A percentile compares a stretch with the other conserved stretches of the same genome.
Conservation (phyloP, 2,888 invertebrate genomes). For the Epinotia brunnichana region DNA sequence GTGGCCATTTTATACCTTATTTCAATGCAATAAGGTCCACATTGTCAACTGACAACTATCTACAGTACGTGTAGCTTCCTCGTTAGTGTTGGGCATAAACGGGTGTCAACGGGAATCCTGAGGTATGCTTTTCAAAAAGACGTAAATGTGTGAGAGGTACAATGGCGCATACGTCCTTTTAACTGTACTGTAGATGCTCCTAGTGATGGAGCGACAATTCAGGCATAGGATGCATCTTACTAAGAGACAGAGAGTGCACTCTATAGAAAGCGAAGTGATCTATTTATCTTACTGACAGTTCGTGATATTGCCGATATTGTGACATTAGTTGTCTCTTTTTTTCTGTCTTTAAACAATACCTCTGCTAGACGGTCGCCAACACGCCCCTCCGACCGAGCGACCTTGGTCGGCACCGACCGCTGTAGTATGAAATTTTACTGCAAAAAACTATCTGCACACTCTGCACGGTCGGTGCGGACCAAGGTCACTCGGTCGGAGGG, state of each 20-base stretch:
- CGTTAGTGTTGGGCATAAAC: slow-evolving; percentile 2
- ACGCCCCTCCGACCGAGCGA: too few species aligned
- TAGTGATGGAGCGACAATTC: slow-evolving; percentile 24
- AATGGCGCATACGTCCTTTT: slow-evolving; percentile 8
- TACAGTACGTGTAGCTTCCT: neutral
- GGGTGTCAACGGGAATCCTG: slow-evolving; percentile 21
- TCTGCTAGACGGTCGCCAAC: too few species aligned
- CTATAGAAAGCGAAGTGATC: neutral
- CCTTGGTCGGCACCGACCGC: too few species aligned
- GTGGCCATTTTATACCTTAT: too few species aligned
- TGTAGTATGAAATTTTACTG: too few species aligned
- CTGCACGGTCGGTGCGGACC: too few species aligned
- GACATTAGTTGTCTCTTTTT: too few species aligned
- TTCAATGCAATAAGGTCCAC: neutral
- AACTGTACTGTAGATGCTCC: neutral
- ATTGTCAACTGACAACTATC: neutral
- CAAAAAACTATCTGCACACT: too few species aligned
- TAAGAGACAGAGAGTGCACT: neutral
- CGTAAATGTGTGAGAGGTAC: neutral
- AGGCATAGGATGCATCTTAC: slow-evolving; percentile 1
- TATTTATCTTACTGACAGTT: neutral
- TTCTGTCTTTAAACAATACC: too few species aligned
- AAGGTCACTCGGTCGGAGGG: too few species aligned
- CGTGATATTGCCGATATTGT: too few species aligned
- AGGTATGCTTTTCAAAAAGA: neutral